These are phyloP conservation scores for Panagrolaimus sp. DNA, from an alignment of 1,140 invertebrate species.

Conservation along the genomic window DNA sequence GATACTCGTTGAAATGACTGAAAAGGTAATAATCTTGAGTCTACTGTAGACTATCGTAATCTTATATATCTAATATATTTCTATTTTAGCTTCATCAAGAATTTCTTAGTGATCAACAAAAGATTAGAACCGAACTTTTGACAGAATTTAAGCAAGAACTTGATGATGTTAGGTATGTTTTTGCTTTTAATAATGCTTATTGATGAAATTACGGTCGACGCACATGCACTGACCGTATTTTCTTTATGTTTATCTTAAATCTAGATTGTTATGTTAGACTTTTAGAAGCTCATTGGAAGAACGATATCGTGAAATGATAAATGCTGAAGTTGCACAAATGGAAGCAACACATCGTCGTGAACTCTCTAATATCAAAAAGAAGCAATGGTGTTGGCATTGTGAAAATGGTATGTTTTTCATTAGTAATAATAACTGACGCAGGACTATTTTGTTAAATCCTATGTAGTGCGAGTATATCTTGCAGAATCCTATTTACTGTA, in stretches of 20 bases:
- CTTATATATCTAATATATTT: neutral
- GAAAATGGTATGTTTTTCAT: constrained; percentile 18
- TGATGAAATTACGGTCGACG: constrained; percentile 17
- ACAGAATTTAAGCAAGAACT: constrained; percentile 59
- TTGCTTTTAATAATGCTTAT: constrained; percentile 15
- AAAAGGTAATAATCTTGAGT: constrained; percentile 51
- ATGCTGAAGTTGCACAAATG: constrained; percentile 68
- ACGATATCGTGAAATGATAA: constrained; percentile 66
- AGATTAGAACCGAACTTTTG: constrained; percentile 50
- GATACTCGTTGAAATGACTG: constrained; percentile 56
- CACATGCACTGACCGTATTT: constrained; percentile 6
- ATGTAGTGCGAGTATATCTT: too few relatives aligned
- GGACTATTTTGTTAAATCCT: neutral
- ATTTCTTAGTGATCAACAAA: constrained; percentile 55
- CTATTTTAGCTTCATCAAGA: constrained; percentile 54
- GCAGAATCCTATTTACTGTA: too few relatives aligned
- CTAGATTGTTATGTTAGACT: constrained; percentile 18
- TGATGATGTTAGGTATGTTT: constrained; percentile 57
- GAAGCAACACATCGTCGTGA: constrained; percentile 69
- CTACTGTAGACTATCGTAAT: too few relatives aligned
- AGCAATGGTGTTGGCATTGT: constrained; percentile 67
- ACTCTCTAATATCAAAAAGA: constrained; percentile 72
- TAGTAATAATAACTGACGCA: neutral
- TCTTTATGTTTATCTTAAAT: constrained; percentile 19
- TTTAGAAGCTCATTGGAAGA: constrained; percentile 44